Evolutionary conservation across 2,797 vertebrate genomes (phyloP).

Genomic region (Gobio occitaniae): DNA sequence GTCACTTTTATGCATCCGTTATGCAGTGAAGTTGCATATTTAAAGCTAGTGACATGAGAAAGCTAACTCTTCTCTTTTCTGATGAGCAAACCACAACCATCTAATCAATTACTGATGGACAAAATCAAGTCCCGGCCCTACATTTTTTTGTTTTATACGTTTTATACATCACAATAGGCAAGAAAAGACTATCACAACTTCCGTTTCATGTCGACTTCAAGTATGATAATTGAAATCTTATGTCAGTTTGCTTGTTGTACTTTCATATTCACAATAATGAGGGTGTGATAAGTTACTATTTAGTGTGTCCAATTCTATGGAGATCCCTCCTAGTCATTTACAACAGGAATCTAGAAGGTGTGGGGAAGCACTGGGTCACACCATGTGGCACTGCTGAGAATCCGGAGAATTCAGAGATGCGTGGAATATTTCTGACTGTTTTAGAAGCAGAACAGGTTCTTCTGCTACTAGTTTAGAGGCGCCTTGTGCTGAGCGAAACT

Average conservation of each 20-base stretch:
- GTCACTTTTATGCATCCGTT: too few relatives aligned
- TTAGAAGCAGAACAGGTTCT: background rate
- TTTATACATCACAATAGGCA: background rate
- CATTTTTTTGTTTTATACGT: too few relatives aligned
- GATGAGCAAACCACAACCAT: too few relatives aligned
- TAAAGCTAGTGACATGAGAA: too few relatives aligned
- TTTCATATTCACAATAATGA: background rate
- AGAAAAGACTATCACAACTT: background rate
- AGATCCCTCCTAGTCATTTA: background rate
- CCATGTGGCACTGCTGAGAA: slow-evolving; percentile 8
- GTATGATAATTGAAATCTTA: background rate
- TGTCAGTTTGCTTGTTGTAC: background rate
- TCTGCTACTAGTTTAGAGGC: background rate
- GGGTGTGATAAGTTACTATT: background rate
- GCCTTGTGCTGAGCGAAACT: background rate
- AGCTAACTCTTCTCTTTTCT: too few relatives aligned
- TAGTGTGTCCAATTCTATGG: background rate
- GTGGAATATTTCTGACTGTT: background rate
- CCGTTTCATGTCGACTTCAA: background rate
- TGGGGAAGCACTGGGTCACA: background rate
- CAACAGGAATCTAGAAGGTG: background rate
- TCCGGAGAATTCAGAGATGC: background rate
- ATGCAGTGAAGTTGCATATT: too few relatives aligned
- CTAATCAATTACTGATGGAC: too few relatives aligned
- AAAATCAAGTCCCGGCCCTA: too few relatives aligned